A percentile compares a stretch with the other conserved stretches of the same genome.
Evolutionary conservation across 1,140 invertebrate species (phyloP).

Genomic region (Thalassaphorura encarpata): DNA sequence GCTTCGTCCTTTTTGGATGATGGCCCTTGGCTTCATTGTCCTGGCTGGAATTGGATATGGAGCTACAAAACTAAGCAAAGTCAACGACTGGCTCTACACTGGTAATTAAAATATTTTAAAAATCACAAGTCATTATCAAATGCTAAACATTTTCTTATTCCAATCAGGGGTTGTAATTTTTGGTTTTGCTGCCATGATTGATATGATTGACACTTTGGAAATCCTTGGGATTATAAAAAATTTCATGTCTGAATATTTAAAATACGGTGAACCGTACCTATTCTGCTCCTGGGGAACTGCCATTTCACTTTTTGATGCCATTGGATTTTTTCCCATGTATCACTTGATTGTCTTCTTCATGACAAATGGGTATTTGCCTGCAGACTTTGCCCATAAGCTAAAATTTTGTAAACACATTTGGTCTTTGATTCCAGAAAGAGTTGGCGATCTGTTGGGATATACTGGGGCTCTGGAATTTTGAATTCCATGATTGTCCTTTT

Average conservation of each 20-base stretch:
- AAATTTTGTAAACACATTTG: not conserved
- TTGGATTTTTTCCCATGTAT: slow-evolving; percentile 30
- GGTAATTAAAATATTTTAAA: not conserved
- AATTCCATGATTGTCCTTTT: slow-evolving; percentile 31
- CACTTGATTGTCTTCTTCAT: slow-evolving; percentile 17
- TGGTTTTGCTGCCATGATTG: slow-evolving; percentile 27
- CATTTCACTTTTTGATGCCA: slow-evolving; percentile 29
- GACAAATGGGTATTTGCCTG: slow-evolving; percentile 18
- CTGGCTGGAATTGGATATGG: not conserved
- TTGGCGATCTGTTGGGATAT: slow-evolving; percentile 26
- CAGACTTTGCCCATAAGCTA: not conserved
- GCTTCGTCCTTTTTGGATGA: not conserved
- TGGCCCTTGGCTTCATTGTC: not conserved
- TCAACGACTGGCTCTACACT: not conserved
- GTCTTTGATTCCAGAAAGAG: slow-evolving; percentile 18
- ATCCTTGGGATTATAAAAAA: slow-evolving; percentile 19
- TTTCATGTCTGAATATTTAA: slow-evolving; percentile 31
- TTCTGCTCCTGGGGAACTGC: slow-evolving; percentile 22
- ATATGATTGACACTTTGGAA: slow-evolving; percentile 28
- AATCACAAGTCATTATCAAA: too few relatives aligned
- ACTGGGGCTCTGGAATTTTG: slow-evolving; percentile 24
- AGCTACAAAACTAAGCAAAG: not conserved
- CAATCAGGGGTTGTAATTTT: slow-evolving; percentile 21
- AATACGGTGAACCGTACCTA: slow-evolving; percentile 29
- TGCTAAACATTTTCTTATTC: not conserved